phyloP scores from a whole-genome alignment of 2,888 invertebrate genomes.

The Tipula helvola region DNA sequence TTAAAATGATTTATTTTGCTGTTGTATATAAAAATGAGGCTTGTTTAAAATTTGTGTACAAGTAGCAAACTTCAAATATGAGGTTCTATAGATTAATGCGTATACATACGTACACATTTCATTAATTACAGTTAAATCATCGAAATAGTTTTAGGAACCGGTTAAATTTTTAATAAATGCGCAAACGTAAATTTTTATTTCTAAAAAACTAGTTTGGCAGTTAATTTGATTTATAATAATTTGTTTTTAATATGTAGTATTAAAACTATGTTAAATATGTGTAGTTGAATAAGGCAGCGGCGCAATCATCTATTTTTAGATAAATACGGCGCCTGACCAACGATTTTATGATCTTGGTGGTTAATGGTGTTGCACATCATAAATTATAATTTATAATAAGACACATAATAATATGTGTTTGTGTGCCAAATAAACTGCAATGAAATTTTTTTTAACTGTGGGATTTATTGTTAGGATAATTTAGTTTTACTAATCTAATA shows the following conservation, averaged over 20 bases:
- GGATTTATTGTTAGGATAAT: no score
- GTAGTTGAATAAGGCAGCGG: background rate
- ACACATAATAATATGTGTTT: background rate
- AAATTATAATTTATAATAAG: background rate
- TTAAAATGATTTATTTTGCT: background rate
- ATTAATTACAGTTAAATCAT: background rate
- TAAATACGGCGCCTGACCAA: background rate
- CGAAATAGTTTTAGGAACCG: background rate
- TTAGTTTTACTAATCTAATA: no score
- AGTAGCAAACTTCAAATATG: background rate
- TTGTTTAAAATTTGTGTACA: background rate
- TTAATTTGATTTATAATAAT: background rate
- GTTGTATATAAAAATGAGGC: no score
- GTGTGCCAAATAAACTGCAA: no score
- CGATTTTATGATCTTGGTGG: background rate
- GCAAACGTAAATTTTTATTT: background rate
- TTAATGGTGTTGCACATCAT: background rate
- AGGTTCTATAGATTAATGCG: no score
- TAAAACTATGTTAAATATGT: background rate
- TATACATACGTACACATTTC: background rate
- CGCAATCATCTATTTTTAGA: background rate
- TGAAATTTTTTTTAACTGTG: no score
- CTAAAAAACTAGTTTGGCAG: background rate
- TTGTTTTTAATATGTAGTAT: background rate
- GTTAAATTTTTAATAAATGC: background rate